Evolutionary conservation across 1,140 invertebrate genomes (phyloP).

Genomic region (Rhynchophorus ferrugineus): DNA sequence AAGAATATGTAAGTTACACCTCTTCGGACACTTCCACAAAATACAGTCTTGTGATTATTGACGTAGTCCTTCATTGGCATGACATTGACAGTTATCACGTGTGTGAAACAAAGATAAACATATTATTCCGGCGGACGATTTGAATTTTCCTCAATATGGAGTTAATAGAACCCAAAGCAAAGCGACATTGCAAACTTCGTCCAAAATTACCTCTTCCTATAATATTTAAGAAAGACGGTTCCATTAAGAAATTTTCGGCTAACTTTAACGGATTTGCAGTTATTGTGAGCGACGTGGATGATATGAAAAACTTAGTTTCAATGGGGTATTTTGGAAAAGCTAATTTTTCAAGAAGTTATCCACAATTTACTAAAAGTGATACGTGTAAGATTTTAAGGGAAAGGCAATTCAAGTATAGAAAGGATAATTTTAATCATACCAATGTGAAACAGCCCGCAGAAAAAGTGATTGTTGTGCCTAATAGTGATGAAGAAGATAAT

Average conservation of each 20-base stretch:
- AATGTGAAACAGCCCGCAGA: conserved; percentile 13
- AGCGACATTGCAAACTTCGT: conserved; percentile 38
- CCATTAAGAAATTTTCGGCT: conserved; percentile 44
- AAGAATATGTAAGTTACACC: background rate
- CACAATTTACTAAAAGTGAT: conserved; percentile 23
- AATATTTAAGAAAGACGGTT: conserved; percentile 26
- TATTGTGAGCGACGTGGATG: conserved; percentile 50
- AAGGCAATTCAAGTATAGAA: conserved; percentile 34
- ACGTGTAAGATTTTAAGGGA: conserved; percentile 29
- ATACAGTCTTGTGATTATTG: conserved; percentile 34
- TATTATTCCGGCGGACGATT: conserved; percentile 3
- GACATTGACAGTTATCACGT: conserved; percentile 5
- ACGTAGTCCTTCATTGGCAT: conserved; percentile 16
- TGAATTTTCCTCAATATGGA: no score
- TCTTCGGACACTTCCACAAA: conserved; percentile 6
- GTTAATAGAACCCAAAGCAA: conserved; percentile 41
- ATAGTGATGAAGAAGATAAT: conserved; percentile 58
- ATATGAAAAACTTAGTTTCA: conserved; percentile 54
- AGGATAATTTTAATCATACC: conserved; percentile 15
- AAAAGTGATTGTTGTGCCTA: conserved; percentile 53
- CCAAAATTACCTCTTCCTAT: conserved; percentile 43
- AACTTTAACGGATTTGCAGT: conserved; percentile 57
- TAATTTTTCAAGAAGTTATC: conserved; percentile 32
- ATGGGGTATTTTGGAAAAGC: conserved; percentile 73
- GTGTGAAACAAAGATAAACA: conserved; percentile 9